Evolutionary conservation across 2,797 vertebrate species (phyloP).

Genomic region (Aeoliscus strigatus): DNA sequence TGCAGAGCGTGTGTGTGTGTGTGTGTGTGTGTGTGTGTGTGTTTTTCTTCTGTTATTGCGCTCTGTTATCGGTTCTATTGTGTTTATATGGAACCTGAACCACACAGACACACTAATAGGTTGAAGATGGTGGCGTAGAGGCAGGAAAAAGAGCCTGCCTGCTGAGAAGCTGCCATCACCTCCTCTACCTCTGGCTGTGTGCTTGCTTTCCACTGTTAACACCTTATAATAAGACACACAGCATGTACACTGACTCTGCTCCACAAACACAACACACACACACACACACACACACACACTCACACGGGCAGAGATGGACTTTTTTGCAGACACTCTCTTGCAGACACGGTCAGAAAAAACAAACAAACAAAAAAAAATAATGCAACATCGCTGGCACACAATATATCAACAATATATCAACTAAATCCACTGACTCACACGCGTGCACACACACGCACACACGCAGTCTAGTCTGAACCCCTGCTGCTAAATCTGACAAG

Average conservation of each 20-base stretch:
- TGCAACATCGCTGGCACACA: background rate
- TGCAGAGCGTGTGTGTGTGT: background rate
- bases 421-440: background rate
- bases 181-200: conserved; percentile 21
- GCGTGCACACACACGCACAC: conserved; percentile 1
- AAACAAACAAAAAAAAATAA: conserved; percentile 12
- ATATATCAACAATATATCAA: conserved; percentile 1
- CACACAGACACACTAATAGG: conserved; percentile 22
- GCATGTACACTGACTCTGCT: background rate
- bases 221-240: conserved; percentile 20
- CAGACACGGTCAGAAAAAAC: background rate
- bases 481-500: conserved; percentile 60
- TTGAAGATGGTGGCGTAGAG: conserved; percentile 21
- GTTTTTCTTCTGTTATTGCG: no score
- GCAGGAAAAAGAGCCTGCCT: conserved; percentile 32
- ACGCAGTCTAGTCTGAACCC: conserved; percentile 45
- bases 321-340: background rate
- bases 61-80: conserved; percentile 26
- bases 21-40: no score
- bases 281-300: conserved; percentile 4
- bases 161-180: conserved; percentile 41
- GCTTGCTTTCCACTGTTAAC: conserved; percentile 38
- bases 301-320: background rate
- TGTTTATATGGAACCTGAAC: conserved; percentile 36
- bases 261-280: background rate